Evolutionary conservation across 1,140 invertebrate species (phyloP).

Genomic region (Brachionus rubens): DNA sequence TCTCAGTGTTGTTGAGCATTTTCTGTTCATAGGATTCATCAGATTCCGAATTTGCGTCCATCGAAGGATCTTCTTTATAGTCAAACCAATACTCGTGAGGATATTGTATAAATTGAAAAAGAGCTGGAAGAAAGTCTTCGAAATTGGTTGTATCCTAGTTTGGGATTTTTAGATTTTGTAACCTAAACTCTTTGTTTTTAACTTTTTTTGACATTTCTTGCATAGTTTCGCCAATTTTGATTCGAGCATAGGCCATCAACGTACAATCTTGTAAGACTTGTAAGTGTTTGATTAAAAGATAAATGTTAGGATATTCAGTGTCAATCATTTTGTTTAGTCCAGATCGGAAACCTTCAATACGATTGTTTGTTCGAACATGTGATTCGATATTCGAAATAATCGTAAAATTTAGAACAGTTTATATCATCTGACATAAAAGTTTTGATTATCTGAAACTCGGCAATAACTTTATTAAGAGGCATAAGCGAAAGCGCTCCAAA

Average conservation of each 20-base stretch:
- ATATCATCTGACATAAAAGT: not conserved
- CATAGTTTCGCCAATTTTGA: not conserved
- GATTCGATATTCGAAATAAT: not conserved
- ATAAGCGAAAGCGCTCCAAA: not conserved
- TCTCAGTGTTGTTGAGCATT: too few species aligned
- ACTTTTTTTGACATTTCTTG: not conserved
- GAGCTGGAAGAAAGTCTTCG: not conserved
- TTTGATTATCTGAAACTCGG: not conserved
- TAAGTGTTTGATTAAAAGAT: not conserved
- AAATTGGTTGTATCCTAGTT: not conserved
- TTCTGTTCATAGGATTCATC: too few species aligned
- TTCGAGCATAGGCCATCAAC: not conserved
- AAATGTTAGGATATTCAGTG: slow-evolving; percentile 1
- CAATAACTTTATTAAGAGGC: not conserved
- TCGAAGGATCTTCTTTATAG: not conserved
- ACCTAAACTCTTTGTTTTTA: not conserved
- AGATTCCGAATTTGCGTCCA: too few species aligned
- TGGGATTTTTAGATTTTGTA: not conserved
- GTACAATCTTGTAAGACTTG: not conserved
- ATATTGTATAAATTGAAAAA: slow-evolving; percentile 9
- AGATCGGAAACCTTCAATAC: slow-evolving; percentile 8
- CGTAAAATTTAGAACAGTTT: not conserved
- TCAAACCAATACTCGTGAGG: slow-evolving; percentile 4
- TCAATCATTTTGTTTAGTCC: not conserved
- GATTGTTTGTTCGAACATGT: slow-evolving; percentile 7